These are phyloP conservation scores for Adelphocoris suturalis DNA, from an alignment of 2,888 invertebrate species.

Conservation along the genomic window DNA sequence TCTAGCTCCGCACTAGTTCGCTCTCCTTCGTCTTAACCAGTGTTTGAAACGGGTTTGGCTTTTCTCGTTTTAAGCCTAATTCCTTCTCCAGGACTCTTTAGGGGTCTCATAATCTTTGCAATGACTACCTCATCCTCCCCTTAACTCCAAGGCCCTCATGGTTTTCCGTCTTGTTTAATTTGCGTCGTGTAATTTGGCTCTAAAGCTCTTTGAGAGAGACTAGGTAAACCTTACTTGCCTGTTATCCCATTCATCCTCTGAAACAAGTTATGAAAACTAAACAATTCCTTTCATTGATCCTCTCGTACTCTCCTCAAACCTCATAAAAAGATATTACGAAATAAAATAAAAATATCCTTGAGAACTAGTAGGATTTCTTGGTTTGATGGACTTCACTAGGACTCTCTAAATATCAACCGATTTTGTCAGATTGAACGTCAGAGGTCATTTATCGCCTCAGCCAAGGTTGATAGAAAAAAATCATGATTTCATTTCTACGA, in stretches of 20 bases:
- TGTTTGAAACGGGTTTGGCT: not conserved
- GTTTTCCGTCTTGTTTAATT: not conserved
- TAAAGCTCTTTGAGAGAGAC: conserved; percentile 18
- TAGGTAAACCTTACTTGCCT: not conserved
- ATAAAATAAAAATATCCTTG: too few relatives aligned
- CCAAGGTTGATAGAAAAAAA: too few relatives aligned
- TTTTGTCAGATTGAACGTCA: too few relatives aligned
- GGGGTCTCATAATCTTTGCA: not conserved
- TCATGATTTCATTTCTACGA: too few relatives aligned
- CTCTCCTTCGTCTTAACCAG: not conserved
- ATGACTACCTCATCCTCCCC: not conserved
- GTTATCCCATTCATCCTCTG: too few relatives aligned
- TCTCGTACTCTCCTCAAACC: too few relatives aligned
- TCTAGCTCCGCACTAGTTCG: not conserved
- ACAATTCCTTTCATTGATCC: not conserved
- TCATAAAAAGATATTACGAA: too few relatives aligned
- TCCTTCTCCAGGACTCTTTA: conserved; percentile 1
- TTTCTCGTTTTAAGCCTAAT: conserved; percentile 3
- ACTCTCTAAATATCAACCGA: too few relatives aligned
- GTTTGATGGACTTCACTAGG: too few relatives aligned
- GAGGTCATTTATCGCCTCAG: too few relatives aligned
- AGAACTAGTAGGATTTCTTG: too few relatives aligned
- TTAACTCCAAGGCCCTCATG: not conserved
- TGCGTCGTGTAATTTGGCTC: not conserved
- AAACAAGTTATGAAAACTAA: not conserved